Conservation (phyloP, 2,113 vertebrate genomes). For the Okapia johnstoni region DNA sequence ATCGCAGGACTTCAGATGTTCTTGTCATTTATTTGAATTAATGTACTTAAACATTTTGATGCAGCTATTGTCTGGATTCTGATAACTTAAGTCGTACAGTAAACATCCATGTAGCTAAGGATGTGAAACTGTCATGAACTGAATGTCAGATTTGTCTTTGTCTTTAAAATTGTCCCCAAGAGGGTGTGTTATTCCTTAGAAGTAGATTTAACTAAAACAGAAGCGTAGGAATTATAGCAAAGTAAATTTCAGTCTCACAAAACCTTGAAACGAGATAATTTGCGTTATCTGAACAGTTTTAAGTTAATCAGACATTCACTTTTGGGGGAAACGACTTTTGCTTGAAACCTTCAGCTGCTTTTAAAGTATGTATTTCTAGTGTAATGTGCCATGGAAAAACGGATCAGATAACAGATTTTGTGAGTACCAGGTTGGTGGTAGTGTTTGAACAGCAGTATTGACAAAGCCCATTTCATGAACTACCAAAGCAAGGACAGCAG, state of each 20-base stretch:
- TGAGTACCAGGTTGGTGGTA: background rate
- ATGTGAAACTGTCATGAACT: background rate
- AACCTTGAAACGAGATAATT: background rate
- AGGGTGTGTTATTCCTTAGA: background rate
- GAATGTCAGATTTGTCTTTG: background rate
- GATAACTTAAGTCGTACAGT: background rate
- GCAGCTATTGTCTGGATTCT: accelerated
- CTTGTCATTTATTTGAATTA: background rate
- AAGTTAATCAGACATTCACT: background rate
- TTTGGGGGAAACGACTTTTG: background rate
- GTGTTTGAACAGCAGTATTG: background rate
- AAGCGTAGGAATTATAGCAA: background rate
- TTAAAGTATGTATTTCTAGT: background rate
- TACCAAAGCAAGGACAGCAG: background rate
- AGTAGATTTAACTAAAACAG: background rate
- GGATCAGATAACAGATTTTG: background rate
- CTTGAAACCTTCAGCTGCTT: background rate
- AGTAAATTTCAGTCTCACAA: background rate
- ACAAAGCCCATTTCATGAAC: background rate
- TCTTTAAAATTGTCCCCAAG: background rate
- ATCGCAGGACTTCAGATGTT: background rate
- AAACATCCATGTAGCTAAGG: accelerated
- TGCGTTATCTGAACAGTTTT: background rate
- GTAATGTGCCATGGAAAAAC: background rate
- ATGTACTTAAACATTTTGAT: background rate